Evolutionary conservation across 1,140 invertebrate genomes (phyloP).

Genomic region (Drosophila quadrilineata): DNA sequence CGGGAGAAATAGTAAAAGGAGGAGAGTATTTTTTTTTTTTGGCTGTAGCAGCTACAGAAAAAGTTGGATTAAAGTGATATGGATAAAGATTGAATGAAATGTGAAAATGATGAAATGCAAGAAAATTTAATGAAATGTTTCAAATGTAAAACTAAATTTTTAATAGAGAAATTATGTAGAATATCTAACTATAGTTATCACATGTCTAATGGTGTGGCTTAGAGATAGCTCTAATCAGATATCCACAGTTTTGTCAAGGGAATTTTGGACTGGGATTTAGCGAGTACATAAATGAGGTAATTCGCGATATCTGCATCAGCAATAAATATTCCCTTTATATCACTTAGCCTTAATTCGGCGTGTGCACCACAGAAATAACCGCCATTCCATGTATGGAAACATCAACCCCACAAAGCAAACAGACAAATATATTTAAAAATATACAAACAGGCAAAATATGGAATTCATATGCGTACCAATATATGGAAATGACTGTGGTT

Average conservation of each 20-base stretch:
- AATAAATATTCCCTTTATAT: neutral
- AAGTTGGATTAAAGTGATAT: slow-evolving; percentile 32
- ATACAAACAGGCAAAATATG: slow-evolving; percentile 52
- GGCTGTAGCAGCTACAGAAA: slow-evolving; percentile 5
- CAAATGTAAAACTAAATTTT: neutral
- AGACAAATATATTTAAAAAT: slow-evolving; percentile 47
- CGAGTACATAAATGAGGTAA: neutral
- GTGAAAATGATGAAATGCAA: neutral
- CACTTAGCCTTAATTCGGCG: neutral
- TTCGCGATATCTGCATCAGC: neutral
- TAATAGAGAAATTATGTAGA: neutral
- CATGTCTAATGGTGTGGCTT: too few relatives aligned
- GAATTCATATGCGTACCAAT: slow-evolving; percentile 67
- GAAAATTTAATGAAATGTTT: too few relatives aligned
- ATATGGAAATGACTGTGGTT: slow-evolving; percentile 75
- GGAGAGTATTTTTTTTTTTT: neutral
- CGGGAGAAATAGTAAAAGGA: neutral
- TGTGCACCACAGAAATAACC: slow-evolving; percentile 2
- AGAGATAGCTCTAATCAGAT: neutral
- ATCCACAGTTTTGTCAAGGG: too few relatives aligned
- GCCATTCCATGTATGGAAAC: too few relatives aligned
- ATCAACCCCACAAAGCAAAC: slow-evolving; percentile 13
- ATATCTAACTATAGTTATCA: too few relatives aligned
- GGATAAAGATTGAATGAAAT: slow-evolving; percentile 7
- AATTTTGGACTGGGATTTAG: neutral